Base-by-base conservation (phyloP, 1,140 invertebrate species). In the Latrodectus geometricus region DNA sequence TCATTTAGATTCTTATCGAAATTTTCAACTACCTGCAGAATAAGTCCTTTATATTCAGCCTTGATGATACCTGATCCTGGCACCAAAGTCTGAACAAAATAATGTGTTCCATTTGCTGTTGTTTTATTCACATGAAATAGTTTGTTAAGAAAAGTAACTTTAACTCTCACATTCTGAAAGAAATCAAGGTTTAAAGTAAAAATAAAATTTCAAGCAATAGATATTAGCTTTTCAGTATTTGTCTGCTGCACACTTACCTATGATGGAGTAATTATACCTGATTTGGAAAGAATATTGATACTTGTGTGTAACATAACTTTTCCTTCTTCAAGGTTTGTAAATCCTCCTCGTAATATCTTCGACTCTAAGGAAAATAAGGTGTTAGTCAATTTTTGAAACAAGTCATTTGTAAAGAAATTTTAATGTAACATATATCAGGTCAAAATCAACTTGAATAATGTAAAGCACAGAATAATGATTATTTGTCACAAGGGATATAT, bases 61-160 rank as follows among this genome's bases (percentile, higher is more conserved):
- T 23, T 66, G 20, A 84, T 84, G 11, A 14, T 65, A 8, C 61
- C 61, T 9, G 54, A 65, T 21, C 88, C 88, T 11, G 88, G 69
- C 23, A 68, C 75, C 9, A 88, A 15, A 7, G 88, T 73, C 20
- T 78, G 82, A 35, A 95, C 95, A 54, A 92, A 90, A 84, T 95
- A 91, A 89, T 94, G 94, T 61, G 95, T 95, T 17, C 95, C 95
- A 92, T 97, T 97, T n/a, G 89, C 90, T 2, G 94, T 94, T 49
- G 92, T 92, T 8, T 92, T 90, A 61, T 92, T 90, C 0, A 94
- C 91, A 21, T 93, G 89, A 88, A 96, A 95, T 88, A 94, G 92
- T 5, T 93, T 90, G 21, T 92, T 90, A 61, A 94, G 93, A 86
- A 96, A 92, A 70, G 92, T 91, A 4, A 94, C 93, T 7, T 91